Conservation (phyloP, 2,888 invertebrate species). For the Gastracanthus pulcherrimus region DNA sequence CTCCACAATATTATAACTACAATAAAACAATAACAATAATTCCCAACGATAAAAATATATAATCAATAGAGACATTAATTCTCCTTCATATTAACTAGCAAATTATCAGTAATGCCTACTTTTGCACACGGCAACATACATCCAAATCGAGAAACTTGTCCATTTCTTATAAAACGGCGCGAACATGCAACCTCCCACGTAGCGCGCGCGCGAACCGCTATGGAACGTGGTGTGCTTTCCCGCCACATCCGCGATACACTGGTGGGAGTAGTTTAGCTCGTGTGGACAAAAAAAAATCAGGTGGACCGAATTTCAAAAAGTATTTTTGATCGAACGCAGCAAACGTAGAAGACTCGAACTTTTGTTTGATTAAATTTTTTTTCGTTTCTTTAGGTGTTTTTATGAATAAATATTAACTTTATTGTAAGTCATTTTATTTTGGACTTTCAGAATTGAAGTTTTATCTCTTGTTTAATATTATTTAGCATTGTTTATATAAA, state of each 20-base stretch:
- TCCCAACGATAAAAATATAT: neutral
- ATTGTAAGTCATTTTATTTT: no score
- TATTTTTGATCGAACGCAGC: neutral
- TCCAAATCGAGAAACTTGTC: constrained; percentile 46
- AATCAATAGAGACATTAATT: neutral
- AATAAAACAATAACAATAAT: neutral
- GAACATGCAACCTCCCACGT: constrained; percentile 40
- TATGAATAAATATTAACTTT: neutral
- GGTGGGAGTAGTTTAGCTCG: neutral
- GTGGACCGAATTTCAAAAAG: neutral
- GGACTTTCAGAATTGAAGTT: no score
- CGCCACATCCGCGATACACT: constrained; percentile 22
- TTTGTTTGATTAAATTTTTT: neutral
- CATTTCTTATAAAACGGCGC: constrained; percentile 44
- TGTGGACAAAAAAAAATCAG: neutral
- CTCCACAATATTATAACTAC: no score
- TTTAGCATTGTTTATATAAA: neutral
- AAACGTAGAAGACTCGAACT: neutral
- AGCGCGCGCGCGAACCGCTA: constrained; percentile 40
- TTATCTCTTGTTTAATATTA: neutral
- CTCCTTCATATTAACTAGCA: neutral
- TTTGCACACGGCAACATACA: neutral
- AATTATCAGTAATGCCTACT: neutral
- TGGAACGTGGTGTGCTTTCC: constrained; percentile 32
- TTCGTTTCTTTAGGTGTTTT: neutral